Conservation (phyloP, 1,140 invertebrate species). For the Aphelenchoides besseyi region DNA sequence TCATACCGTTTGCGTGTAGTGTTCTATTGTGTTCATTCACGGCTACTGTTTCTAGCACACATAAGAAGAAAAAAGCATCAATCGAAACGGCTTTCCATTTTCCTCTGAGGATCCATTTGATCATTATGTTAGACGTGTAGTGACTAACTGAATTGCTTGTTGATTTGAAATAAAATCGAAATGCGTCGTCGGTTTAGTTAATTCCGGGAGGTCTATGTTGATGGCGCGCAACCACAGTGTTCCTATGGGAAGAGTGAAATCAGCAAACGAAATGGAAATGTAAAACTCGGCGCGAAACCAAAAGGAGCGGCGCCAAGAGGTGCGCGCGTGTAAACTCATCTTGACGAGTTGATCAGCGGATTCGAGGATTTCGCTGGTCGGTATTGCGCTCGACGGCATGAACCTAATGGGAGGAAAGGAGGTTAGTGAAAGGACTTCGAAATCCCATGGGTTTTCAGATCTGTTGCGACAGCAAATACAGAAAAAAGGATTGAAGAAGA, state of each 20-base stretch:
- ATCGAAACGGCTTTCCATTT: no score
- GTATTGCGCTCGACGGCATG: neutral
- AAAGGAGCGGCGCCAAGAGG: slow-evolving; percentile 1
- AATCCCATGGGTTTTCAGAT: neutral
- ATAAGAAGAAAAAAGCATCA: no score
- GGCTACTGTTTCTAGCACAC: no score
- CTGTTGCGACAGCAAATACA: no score
- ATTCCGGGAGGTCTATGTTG: neutral
- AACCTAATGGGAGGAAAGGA: neutral
- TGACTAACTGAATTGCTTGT: no score
- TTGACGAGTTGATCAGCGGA: slow-evolving; percentile 1
- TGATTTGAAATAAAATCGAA: neutral
- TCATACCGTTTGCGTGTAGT: neutral
- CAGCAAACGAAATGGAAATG: neutral
- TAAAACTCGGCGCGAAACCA: neutral
- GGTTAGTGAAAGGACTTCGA: neutral
- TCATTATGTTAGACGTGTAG: no score
- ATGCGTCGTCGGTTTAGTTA: neutral
- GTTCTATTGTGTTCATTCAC: neutral
- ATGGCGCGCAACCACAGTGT: neutral
- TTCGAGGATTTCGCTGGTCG: neutral
- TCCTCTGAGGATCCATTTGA: no score
- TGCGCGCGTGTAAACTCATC: slow-evolving; percentile 4
- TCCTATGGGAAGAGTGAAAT: neutral
- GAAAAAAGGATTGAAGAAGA: no score